Conservation (phyloP, 2,888 invertebrate species). For the Pandemis corylana region DNA sequence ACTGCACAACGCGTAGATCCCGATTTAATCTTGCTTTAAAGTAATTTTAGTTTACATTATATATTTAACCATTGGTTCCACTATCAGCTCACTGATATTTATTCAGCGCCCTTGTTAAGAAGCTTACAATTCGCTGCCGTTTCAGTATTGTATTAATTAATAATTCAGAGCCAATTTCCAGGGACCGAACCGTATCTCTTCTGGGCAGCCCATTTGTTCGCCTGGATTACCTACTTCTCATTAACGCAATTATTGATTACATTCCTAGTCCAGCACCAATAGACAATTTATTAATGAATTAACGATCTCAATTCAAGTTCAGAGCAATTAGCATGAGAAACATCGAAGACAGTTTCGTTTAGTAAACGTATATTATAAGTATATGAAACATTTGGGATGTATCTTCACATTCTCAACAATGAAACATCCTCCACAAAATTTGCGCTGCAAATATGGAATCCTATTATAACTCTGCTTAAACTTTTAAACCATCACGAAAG, state of each 20-base stretch:
- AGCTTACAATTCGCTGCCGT: constrained; percentile 78
- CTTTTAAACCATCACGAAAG: neutral
- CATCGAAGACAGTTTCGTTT: neutral
- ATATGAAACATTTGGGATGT: too few relatives aligned
- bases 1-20: constrained; percentile 1
- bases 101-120: constrained; percentile 77
- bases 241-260: constrained; percentile 52
- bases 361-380: neutral
- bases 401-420: neutral
- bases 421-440: neutral
- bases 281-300: constrained; percentile 21
- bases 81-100: constrained; percentile 68
- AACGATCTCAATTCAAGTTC: neutral
- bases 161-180: constrained; percentile 76
- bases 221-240: constrained; percentile 61
- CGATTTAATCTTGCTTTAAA: constrained; percentile 16
- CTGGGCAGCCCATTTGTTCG: constrained; percentile 69
- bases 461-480: neutral
- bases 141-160: constrained; percentile 74
- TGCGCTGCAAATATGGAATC: neutral
- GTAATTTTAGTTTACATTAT: constrained; percentile 29
- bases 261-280: constrained; percentile 2
- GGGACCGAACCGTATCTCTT: constrained; percentile 67
- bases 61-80: constrained; percentile 45
- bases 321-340: neutral